Conservation (phyloP, 1,140 invertebrate genomes). For the Charaxes varanes region DNA sequence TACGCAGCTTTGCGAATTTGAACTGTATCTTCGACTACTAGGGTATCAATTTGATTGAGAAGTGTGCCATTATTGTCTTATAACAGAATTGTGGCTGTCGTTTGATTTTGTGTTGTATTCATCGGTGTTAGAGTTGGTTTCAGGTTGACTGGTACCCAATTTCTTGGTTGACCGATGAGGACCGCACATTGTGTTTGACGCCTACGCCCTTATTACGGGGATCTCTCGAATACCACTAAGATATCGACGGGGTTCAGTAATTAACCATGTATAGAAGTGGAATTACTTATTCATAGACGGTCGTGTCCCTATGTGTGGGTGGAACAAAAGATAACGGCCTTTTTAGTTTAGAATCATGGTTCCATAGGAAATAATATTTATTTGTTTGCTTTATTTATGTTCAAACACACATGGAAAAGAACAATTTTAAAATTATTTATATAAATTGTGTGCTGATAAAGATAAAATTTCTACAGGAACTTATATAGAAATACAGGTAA, state of each 20-base stretch:
- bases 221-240: slow-evolving; percentile 22
- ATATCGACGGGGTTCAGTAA: slow-evolving; percentile 36
- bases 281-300: slow-evolving; percentile 10
- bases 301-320: slow-evolving; percentile 1
- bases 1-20: slow-evolving; percentile 19
- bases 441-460: no score
- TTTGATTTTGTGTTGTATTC: slow-evolving; percentile 24
- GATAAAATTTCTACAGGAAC: no score
- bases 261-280: slow-evolving; percentile 25
- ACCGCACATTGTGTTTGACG: slow-evolving; percentile 49
- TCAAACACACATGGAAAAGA: no score
- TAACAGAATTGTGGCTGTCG: slow-evolving; percentile 15
- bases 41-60: slow-evolving; percentile 18
- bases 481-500: no score
- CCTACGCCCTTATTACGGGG: slow-evolving; percentile 35
- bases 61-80: slow-evolving; percentile 25
- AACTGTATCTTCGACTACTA: slow-evolving; percentile 19
- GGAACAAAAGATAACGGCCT: slow-evolving; percentile 2
- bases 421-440: no score
- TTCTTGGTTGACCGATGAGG: slow-evolving; percentile 39
- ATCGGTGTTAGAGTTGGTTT: slow-evolving; percentile 14
- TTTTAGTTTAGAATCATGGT: no score
- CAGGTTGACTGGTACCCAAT: slow-evolving; percentile 15
- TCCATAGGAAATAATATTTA: no score
- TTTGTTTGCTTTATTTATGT: no score